phyloP scores from a whole-genome alignment of 92 coral and sea anemone genomes.

The Paramuricea clavata region DNA sequence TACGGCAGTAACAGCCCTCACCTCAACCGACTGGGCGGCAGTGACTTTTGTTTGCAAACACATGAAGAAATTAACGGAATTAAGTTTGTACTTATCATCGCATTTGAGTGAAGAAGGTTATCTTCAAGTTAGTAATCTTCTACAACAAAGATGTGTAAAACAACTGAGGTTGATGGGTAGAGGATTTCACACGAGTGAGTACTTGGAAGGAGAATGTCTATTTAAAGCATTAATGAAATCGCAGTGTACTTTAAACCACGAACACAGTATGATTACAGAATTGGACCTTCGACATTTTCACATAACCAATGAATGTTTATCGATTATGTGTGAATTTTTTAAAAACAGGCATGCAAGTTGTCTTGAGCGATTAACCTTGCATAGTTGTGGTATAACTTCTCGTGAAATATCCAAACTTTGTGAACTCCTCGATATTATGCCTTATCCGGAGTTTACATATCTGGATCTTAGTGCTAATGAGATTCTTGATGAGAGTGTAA shows the following conservation, averaged over 20 bases:
- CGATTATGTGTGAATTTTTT: background rate
- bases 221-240: constrained; percentile 1
- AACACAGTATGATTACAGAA: constrained; percentile 23
- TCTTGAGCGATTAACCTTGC: background rate
- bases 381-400: background rate
- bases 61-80: background rate
- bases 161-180: background rate
- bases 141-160: constrained; percentile 3
- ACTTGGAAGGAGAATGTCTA: no score
- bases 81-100: background rate
- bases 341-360: background rate
- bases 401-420: background rate
- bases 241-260: constrained; percentile 10
- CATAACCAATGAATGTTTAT: background rate
- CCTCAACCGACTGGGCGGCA: background rate
- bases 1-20: background rate
- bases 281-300: background rate
- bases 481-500: background rate
- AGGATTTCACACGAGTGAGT: background rate
- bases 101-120: background rate
- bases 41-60: background rate
- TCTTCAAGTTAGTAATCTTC: background rate
- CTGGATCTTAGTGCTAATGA: constrained; percentile 7
- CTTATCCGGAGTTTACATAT: background rate
- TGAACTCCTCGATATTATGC: background rate